A percentile compares a stretch with the other conserved stretches of the same genome.
Evolutionary conservation across 1,140 invertebrate species (phyloP).

Genomic region (Euborellia annulipes): DNA sequence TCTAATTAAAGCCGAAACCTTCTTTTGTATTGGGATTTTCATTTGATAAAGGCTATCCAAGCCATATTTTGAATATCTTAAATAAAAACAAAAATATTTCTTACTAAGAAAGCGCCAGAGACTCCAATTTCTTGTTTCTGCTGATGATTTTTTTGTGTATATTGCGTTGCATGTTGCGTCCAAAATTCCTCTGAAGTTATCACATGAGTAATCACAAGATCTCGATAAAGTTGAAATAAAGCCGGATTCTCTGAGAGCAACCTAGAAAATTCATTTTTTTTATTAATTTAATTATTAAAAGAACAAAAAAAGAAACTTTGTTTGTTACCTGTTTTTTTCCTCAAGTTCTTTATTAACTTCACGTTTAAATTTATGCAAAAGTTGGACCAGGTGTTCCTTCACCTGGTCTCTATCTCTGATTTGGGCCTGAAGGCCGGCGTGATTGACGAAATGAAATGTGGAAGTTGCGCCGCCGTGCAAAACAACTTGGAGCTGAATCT

Average conservation of each 20-base stretch:
- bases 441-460: conserved; percentile 96
- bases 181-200: conserved; percentile 94
- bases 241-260: conserved; percentile 69
- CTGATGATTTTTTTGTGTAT: conserved; percentile 52
- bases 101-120: conserved; percentile 64
- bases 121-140: conserved; percentile 73
- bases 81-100: no score
- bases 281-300: conserved; percentile 1
- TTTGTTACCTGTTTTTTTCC: conserved; percentile 54
- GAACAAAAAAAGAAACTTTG: background rate
- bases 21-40: no score
- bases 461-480: conserved; percentile 84
- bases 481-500: conserved; percentile 97
- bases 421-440: conserved; percentile 62
- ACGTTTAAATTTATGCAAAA: conserved; percentile 88
- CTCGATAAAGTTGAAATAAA: conserved; percentile 72
- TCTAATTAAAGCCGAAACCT: no score
- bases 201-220: conserved; percentile 86
- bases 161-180: conserved; percentile 66
- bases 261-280: conserved; percentile 25
- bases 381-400: conserved; percentile 79
- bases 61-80: background rate
- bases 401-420: conserved; percentile 82
- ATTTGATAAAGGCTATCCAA: no score
- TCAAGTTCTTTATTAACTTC: conserved; percentile 88